Conservation (phyloP, 2,113 vertebrate genomes). For the Mus pahari region DNA sequence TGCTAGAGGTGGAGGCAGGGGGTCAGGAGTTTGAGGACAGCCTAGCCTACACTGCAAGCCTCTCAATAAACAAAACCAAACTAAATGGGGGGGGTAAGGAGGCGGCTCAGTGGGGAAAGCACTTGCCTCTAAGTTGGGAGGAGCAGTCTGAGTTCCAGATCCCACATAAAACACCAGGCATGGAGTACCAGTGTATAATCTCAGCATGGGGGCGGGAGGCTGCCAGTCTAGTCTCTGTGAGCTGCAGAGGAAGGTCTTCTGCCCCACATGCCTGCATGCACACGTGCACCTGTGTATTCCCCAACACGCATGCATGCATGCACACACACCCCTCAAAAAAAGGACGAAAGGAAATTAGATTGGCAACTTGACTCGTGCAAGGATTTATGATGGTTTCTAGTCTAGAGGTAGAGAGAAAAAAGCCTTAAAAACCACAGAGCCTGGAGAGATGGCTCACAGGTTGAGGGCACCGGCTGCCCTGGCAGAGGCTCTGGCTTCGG, state of each 20-base stretch:
- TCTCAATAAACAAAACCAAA: no score
- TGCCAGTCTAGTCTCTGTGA: neutral
- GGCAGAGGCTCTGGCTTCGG: neutral
- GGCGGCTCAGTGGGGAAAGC: no score
- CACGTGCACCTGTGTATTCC: no score
- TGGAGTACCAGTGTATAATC: neutral
- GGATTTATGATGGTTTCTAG: neutral
- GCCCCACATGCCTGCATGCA: neutral
- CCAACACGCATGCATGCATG: neutral
- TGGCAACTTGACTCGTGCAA: accelerated
- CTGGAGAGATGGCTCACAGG: neutral
- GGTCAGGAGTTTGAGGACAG: neutral
- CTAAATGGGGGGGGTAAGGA: no score
- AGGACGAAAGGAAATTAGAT: neutral
- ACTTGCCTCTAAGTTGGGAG: neutral
- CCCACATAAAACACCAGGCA: neutral
- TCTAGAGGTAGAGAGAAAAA: neutral
- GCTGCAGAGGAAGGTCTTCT: no score
- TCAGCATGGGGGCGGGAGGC: neutral
- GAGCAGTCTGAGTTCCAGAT: neutral
- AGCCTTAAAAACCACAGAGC: neutral
- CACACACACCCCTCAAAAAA: neutral
- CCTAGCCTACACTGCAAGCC: neutral
- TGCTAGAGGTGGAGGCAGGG: neutral
- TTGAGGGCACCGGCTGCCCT: neutral